phyloP scores from a whole-genome alignment of 2,888 invertebrate species.

The Asteroscopus sphinx region DNA sequence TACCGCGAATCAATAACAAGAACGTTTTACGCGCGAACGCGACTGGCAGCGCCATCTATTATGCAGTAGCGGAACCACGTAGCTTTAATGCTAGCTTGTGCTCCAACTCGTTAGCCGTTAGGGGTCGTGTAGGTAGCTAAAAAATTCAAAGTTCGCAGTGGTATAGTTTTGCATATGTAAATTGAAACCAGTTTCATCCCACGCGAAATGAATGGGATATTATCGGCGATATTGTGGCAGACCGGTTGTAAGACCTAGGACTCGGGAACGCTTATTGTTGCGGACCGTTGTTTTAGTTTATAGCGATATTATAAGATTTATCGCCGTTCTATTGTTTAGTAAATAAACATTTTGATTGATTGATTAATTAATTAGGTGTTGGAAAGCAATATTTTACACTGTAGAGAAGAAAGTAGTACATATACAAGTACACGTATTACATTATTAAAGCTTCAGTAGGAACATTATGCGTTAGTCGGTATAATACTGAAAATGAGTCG shows the following conservation, averaged over 20 bases:
- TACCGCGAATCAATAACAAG: slow-evolving; percentile 71
- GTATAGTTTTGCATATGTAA: slow-evolving; percentile 46
- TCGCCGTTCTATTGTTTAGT: no score
- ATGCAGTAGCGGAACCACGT: slow-evolving; percentile 72
- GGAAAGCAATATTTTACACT: no score
- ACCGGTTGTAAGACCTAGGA: slow-evolving; percentile 54
- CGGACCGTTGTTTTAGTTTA: slow-evolving; percentile 13
- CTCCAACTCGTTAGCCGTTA: slow-evolving; percentile 19
- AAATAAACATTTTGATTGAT: slow-evolving; percentile 20
- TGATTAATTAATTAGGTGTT: slow-evolving; percentile 1
- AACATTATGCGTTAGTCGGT: no score
- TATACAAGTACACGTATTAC: no score
- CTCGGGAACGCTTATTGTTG: slow-evolving; percentile 9
- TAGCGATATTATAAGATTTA: slow-evolving; percentile 6
- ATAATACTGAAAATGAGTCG: no score
- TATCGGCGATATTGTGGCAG: slow-evolving; percentile 41
- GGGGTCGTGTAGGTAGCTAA: slow-evolving; percentile 31
- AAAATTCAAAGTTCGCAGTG: slow-evolving; percentile 33
- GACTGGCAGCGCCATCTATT: slow-evolving; percentile 74
- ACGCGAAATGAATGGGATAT: slow-evolving; percentile 51
- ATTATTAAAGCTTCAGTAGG: no score
- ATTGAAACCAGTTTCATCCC: slow-evolving; percentile 60
- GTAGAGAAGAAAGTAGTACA: no score
- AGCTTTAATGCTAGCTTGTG: slow-evolving; percentile 20
- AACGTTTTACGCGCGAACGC: slow-evolving; percentile 28